Evolutionary conservation across 2,113 vertebrate genomes (phyloP).

Genomic region (Platysteira castanea): DNA sequence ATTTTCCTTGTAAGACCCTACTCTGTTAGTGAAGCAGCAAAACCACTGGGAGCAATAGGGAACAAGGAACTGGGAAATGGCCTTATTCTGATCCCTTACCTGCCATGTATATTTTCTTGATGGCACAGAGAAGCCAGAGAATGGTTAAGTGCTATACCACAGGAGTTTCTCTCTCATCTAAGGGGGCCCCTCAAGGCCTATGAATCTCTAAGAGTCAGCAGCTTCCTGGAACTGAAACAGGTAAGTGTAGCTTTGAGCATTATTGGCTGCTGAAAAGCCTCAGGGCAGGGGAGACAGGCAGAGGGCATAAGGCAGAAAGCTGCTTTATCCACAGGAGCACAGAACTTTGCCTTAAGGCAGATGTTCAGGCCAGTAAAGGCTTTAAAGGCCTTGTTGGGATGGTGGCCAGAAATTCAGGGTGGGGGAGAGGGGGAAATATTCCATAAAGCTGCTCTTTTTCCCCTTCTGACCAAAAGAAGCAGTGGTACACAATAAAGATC

Average conservation of each 20-base stretch:
- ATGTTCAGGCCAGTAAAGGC: background rate
- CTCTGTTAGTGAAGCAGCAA: background rate
- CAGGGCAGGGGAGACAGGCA: background rate
- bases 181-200: background rate
- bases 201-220: background rate
- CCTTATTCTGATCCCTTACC: background rate
- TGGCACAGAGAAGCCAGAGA: background rate
- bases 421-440: background rate
- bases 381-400: background rate
- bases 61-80: background rate
- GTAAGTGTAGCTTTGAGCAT: background rate
- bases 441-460: background rate
- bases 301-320: background rate
- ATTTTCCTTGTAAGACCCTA: background rate
- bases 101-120: background rate
- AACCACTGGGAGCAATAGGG: background rate
- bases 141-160: background rate
- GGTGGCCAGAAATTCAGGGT: background rate
- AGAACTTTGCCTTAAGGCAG: background rate
- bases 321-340: background rate
- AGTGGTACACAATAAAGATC: background rate
- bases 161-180: background rate
- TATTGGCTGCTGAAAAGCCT: background rate
- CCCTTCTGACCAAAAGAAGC: background rate
- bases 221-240: background rate